A percentile compares a stretch with the other conserved stretches of the same genome.
Evolutionary conservation across 2,888 invertebrate genomes (phyloP).

Genomic region (Peribatodes rhomboidaria): DNA sequence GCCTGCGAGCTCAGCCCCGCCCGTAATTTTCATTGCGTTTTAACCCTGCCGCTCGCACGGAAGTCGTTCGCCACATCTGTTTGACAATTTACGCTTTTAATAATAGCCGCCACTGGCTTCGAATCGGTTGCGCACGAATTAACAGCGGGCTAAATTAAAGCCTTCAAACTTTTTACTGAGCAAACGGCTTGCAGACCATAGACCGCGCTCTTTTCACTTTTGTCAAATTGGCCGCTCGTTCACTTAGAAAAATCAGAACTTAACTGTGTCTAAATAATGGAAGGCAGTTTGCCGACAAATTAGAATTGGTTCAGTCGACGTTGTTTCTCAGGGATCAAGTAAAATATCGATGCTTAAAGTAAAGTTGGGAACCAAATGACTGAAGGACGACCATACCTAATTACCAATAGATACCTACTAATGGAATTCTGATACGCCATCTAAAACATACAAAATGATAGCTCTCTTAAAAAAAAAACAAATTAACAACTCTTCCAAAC

Average conservation of each 20-base stretch:
- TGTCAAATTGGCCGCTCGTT: slow-evolving; percentile 63
- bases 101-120: slow-evolving; percentile 81
- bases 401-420: no score
- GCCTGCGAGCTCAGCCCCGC: slow-evolving; percentile 53
- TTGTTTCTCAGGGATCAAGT: neutral
- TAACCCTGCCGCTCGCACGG: slow-evolving; percentile 58
- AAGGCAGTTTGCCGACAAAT: neutral
- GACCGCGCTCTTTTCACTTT: slow-evolving; percentile 60
- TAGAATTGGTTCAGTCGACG: neutral
- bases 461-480: no score
- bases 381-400: neutral
- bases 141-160: slow-evolving; percentile 82
- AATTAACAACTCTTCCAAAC: no score
- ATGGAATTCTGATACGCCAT: no score
- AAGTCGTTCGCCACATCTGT: slow-evolving; percentile 81
- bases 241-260: slow-evolving; percentile 63
- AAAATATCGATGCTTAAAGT: neutral
- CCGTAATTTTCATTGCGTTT: slow-evolving; percentile 76
- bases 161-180: slow-evolving; percentile 78
- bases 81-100: slow-evolving; percentile 86
- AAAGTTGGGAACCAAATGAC: neutral
- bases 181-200: slow-evolving; percentile 58
- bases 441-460: no score
- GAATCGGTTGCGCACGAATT: slow-evolving; percentile 83
- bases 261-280: neutral